Percentiles rank a stretch among this genome's conserved stretches.
Evolutionary conservation across 30 jellyfish, hydroid and myxozoan genomes (phyloP).

Genomic region (Calvadosia cruxmelitensis): DNA sequence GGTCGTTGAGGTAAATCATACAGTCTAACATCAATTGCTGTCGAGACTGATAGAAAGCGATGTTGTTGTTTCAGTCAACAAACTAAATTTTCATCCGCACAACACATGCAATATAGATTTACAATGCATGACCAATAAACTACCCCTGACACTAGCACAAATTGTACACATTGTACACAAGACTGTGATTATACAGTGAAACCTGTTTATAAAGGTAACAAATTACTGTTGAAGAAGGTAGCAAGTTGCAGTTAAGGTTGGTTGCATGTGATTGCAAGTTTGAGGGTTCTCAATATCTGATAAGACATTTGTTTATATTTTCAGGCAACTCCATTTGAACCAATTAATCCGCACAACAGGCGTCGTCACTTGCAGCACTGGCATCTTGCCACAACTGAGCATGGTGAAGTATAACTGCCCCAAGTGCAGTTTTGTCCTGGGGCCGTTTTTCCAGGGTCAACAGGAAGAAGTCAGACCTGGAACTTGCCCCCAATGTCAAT

Average conservation of each 20-base stretch:
- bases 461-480: slow-evolving; percentile 87
- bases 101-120: neutral
- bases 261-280: neutral
- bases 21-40: too few species aligned
- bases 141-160: neutral
- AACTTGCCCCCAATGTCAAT: slow-evolving; percentile 94
- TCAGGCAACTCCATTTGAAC: slow-evolving; percentile 79
- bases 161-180: neutral
- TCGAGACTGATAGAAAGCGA: too few species aligned
- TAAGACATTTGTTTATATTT: neutral
- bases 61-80: too few species aligned
- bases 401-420: slow-evolving; percentile 88
- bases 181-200: neutral
- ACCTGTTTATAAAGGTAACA: neutral
- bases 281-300: neutral
- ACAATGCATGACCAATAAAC: neutral
- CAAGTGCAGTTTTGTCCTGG: slow-evolving; percentile 70
- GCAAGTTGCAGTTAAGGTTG: neutral
- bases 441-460: slow-evolving; percentile 96
- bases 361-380: slow-evolving; percentile 88
- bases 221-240: too few species aligned
- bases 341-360: slow-evolving; percentile 93
- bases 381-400: slow-evolving; percentile 83
- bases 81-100: neutral
- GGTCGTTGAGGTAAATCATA: slow-evolving; percentile 96